These are phyloP conservation scores for Sinodicranocentrus sp. DNA, from an alignment of 2,888 invertebrate genomes.

Conservation along the genomic window DNA sequence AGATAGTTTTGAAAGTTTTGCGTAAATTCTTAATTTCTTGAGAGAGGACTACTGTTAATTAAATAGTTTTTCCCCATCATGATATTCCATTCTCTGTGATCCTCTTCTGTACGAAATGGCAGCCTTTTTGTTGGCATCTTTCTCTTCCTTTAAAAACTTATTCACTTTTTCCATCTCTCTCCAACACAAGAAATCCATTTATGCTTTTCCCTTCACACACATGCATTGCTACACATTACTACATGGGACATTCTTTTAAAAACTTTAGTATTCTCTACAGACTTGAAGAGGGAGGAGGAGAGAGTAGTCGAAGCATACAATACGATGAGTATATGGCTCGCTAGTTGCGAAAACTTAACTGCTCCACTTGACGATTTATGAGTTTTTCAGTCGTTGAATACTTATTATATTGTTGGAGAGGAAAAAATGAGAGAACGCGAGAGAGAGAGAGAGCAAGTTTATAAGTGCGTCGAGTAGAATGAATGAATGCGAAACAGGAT, in stretches of 20 bases:
- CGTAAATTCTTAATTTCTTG: constrained; percentile 65
- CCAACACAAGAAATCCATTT: constrained; percentile 65
- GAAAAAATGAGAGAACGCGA: constrained; percentile 28
- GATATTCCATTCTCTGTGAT: constrained; percentile 62
- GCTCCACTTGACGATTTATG: constrained; percentile 56
- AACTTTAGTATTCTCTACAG: constrained; percentile 23
- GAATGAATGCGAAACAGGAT: constrained; percentile 32
- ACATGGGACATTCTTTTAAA: constrained; percentile 8
- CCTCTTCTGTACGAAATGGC: constrained; percentile 16
- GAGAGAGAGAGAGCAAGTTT: constrained; percentile 28
- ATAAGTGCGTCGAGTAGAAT: constrained; percentile 33
- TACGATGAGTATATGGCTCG: constrained; percentile 35
- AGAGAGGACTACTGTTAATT: constrained; percentile 62
- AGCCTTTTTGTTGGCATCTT: constrained; percentile 23
- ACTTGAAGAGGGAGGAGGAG: too few species aligned
- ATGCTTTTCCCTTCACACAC: background rate
- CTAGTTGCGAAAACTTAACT: constrained; percentile 46
- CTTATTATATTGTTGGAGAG: constrained; percentile 45
- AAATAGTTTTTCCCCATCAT: constrained; percentile 62
- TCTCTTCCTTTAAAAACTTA: constrained; percentile 9
- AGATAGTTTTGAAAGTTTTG: constrained; percentile 47
- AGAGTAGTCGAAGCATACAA: constrained; percentile 19
- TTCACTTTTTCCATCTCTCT: constrained; percentile 29
- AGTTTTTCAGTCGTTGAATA: constrained; percentile 56
- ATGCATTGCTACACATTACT: constrained; percentile 14